Percentiles rank a stretch among this genome's conserved stretches.
Conservation (phyloP, 2,888 invertebrate species). For the Diplazon laetatorius region DNA sequence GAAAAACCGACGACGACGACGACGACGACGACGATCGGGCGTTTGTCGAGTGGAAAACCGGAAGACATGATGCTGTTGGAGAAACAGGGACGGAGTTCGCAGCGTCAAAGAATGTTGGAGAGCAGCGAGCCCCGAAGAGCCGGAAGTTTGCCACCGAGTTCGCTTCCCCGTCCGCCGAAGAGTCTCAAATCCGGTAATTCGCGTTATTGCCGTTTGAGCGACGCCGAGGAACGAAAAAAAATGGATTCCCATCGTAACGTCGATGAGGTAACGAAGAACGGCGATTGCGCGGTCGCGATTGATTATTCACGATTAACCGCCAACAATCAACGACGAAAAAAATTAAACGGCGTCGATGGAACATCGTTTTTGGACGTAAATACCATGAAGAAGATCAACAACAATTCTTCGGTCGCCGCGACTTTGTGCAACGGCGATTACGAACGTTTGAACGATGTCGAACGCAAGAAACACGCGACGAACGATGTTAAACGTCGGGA, state of each 20-base stretch:
- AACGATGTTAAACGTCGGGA: conserved; percentile 81
- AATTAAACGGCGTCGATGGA: conserved; percentile 73
- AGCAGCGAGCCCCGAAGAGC: conserved; percentile 72
- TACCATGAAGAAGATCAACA: conserved; percentile 67
- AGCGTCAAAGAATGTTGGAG: conserved; percentile 88
- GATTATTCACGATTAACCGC: conserved; percentile 78
- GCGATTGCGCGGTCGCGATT: conserved; percentile 82
- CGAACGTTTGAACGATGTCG: conserved; percentile 85
- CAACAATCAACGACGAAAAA: conserved; percentile 76
- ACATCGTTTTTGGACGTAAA: conserved; percentile 60
- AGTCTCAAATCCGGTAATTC: conserved; percentile 81
- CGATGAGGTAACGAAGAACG: conserved; percentile 72
- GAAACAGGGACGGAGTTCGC: conserved; percentile 90
- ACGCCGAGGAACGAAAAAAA: conserved; percentile 79
- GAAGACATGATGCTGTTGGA: conserved; percentile 90
- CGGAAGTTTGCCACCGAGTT: conserved; percentile 88
- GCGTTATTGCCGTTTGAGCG: conserved; percentile 80
- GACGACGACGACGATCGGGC: conserved; percentile 74
- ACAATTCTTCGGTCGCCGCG: too few relatives aligned
- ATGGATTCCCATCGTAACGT: conserved; percentile 79
- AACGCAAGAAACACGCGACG: conserved; percentile 81
- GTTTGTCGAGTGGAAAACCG: conserved; percentile 83
- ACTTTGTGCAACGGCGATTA: conserved; percentile 86
- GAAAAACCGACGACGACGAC: too few relatives aligned
- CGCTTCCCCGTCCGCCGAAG: conserved; percentile 88